Base-by-base conservation (phyloP, 2,797 vertebrate species). In the Ctenopoma multispine region DNA sequence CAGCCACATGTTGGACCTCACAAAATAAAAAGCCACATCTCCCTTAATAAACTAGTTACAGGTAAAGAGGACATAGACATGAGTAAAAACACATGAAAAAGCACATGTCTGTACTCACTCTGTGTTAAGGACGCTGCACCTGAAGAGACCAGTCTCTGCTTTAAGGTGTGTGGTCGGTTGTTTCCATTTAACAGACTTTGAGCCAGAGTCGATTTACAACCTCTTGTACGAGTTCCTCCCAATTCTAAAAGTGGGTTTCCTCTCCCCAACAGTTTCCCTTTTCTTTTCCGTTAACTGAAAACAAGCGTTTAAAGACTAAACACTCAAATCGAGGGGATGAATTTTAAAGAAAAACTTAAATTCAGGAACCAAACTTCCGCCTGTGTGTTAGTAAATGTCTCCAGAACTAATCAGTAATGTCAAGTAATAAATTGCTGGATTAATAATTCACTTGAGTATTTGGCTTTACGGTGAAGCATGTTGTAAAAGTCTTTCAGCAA, bases 1-100 rank as follows among this genome's bases (percentile, higher is more conserved):
- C 18, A 63, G 61, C 93, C 92, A 92, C 94, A 94, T 94, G 48
- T 77, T 73, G 23, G 2, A 1, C 21, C n/a, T 3, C 2, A 27
- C 21, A 48, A 40, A 21, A 31, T 21, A 13, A 46, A 60, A 46
- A 41, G 8, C 15, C 13, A 1, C 34, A 1, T 36, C 15, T 46
- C 3, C 27, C 12, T 20, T 2, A 29, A 18, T 15, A 18, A 21
- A 3, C 3, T 12, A 11, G 17, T n/a, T 27, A 44, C 1, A 38
- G 38, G 34, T 53, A 1, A 6, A 63, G 17, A 13, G 36, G 36
- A 15, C 40, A 41, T 17, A 4, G 40, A n/a, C n/a, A n/a, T n/a
- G n/a, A n/a, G n/a, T n/a, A n/a, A n/a, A n/a, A n/a, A n/a, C n/a
- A n/a, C n/a, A n/a, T n/a, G n/a, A n/a, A n/a, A n/a, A n/a, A n/a